phyloP scores from a whole-genome alignment of 2,797 vertebrate species.

The Sparidentex hasta region DNA sequence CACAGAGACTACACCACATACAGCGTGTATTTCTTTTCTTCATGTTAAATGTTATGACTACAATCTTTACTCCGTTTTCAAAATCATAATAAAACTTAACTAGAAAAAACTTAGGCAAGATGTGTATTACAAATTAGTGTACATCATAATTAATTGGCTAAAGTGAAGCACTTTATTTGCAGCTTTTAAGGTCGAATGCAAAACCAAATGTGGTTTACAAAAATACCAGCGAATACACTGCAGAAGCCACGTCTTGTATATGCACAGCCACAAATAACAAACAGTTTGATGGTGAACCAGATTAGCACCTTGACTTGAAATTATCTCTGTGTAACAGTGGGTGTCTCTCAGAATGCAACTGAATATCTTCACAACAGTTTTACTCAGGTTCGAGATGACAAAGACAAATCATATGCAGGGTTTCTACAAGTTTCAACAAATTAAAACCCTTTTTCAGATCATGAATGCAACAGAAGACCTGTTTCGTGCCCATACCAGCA shows the following conservation, averaged over 20 bases:
- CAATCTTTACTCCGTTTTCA: not conserved
- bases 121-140: not conserved
- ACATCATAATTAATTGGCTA: not conserved
- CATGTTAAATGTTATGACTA: not conserved
- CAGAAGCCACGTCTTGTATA: not conserved
- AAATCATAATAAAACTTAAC: not conserved
- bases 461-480: no score
- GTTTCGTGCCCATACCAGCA: no score
- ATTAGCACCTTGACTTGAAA: not conserved
- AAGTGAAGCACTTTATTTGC: not conserved
- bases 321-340: not conserved
- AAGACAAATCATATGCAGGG: not conserved
- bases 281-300: not conserved
- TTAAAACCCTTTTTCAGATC: no score
- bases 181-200: constrained; percentile 3
- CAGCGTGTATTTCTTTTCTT: constrained; percentile 12
- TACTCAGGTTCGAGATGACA: not conserved
- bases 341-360: constrained; percentile 5
- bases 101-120: not conserved
- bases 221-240: not conserved
- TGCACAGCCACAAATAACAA: not conserved
- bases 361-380: not conserved
- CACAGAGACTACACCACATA: constrained; percentile 22
- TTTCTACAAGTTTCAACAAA: no score
- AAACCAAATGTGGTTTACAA: constrained; percentile 3